Base-by-base conservation (phyloP, 2,888 invertebrate species). In the Phortica okadai region DNA sequence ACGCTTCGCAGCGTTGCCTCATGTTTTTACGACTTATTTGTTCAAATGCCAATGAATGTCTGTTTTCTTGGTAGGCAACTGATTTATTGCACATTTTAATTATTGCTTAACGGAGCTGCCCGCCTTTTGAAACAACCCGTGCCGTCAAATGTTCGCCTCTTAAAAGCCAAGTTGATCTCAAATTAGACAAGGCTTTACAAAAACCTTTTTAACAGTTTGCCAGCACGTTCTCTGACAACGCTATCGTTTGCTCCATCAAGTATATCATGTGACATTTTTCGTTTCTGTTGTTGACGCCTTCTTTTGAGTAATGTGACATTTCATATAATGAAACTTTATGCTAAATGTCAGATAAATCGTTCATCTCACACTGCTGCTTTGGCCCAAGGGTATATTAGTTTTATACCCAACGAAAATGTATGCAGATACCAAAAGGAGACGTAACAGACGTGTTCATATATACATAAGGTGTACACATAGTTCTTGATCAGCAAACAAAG, bases 331-430 rank as follows among this genome's bases (percentile, higher is more conserved):
- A 54, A 54, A 72, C 56, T 56, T 72, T 72, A 72, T 72, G 70
- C 70, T 72, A 72, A 72, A 72, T 56, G 70, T 72, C 70, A 72
- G 70, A 72, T 72, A 72, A 72, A 72, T 56, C 25, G 54, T n/a
- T 54, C 21, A 45, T 33, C 33, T 16, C n/a, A 33, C 33, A 33
- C 42, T 66, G 2, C 66, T 41, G 1, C n/a, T 66, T 41, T 41
- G 4, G n/a, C 59, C 1, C 59, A 7, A 7, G 16, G 6, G 5
- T 41, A 41, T 14, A 14, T 66, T 8, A 21, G 11, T 66, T 66
- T 44, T 42, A 8, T 59, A 59, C 16, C 33, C 33, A 33, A 4
- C 33, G 33, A 33, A 33, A 33, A 33, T 33, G 33, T 33, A 33
- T 33, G 33, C 33, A 33, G 33, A 33, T 33, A 33, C 33, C 33